Conservation (phyloP, 2,888 invertebrate genomes). For the Microplitis manilae region DNA sequence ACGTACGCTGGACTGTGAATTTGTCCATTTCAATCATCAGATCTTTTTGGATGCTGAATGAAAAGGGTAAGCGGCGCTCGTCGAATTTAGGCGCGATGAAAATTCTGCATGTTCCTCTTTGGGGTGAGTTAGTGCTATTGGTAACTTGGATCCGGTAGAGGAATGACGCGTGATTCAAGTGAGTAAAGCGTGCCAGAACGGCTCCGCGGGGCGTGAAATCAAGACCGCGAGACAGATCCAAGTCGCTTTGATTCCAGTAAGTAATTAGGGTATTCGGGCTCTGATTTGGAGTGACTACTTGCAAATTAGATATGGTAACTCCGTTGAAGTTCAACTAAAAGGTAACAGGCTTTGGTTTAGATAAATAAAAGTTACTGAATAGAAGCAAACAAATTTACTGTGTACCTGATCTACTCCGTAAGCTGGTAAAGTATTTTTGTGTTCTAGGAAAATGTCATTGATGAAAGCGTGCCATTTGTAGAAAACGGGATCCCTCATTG, state of each 20-base stretch:
- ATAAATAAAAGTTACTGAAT: neutral
- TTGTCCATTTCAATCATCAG: slow-evolving; percentile 84
- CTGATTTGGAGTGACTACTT: slow-evolving; percentile 73
- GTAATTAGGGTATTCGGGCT: slow-evolving; percentile 77
- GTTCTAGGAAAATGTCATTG: slow-evolving; percentile 83
- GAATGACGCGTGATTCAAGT: slow-evolving; percentile 84
- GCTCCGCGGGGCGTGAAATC: slow-evolving; percentile 86
- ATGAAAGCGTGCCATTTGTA: slow-evolving; percentile 89
- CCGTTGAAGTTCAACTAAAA: slow-evolving; percentile 78
- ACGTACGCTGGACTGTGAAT: slow-evolving; percentile 76
- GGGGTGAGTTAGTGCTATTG: slow-evolving; percentile 73
- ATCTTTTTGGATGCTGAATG: slow-evolving; percentile 77
- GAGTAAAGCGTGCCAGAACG: slow-evolving; percentile 82
- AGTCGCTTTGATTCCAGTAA: slow-evolving; percentile 85
- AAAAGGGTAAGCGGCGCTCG: slow-evolving; percentile 78
- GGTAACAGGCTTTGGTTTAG: neutral
- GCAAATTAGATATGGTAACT: slow-evolving; percentile 76
- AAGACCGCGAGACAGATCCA: slow-evolving; percentile 85
- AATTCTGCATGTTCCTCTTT: slow-evolving; percentile 78
- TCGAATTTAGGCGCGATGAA: slow-evolving; percentile 80
- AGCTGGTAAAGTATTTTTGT: slow-evolving; percentile 80
- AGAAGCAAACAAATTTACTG: slow-evolving; percentile 17
- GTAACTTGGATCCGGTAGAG: slow-evolving; percentile 78
- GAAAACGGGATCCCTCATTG: slow-evolving; percentile 90
- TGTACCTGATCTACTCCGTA: slow-evolving; percentile 71